Evolutionary conservation across 1,140 invertebrate genomes (phyloP), one percentile per base, ranked within the genome.

Genomic region (Papilio aristodemus): DNA sequence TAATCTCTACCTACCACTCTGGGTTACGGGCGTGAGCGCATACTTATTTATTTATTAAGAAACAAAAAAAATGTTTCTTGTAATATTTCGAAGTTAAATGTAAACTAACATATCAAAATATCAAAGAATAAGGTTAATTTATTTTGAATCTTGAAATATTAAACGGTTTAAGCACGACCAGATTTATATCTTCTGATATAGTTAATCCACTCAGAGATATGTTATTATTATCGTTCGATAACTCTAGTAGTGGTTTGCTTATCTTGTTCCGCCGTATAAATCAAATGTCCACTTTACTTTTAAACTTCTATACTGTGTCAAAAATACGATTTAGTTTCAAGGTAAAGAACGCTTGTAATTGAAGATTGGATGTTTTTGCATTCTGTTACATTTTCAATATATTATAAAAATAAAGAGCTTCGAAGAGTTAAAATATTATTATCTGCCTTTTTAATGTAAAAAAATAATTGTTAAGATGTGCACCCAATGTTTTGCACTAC

Each of bases 121-220:
- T n/a, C 38, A n/a, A n/a, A 41, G 38, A 9, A 41, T 41, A 8
- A 41, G 11, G 4, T 41, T n/a, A 41, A 7, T 46, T 46, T 19
- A 50, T 50, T 50, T 50, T 4, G 17, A 50, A 50, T 22, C 10
- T 19, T 39, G n/a, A 43, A 43, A 25, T 66, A 32, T 66, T 27
- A 66, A 66, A 66, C 13, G 41, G 25, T 46, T 46, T 46, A 66
- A 32, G 50, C 41, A 17, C 4, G 41, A 27, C 25, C 62, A 43
- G 62, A 66, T 66, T 66, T 43, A 64, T 64, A 66, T 46, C 25
- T 50, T 9, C 25, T 10, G 13, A 50, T 66, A 66, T 50, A n/a
- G 6, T 36, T 50, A 46, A 50, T 66, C 63, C 63, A 66, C 63
- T 66, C n/a, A 66, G 50, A 66, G 63, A 66, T 66, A 66, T 50